Conservation (phyloP, 1,140 invertebrate species). For the Ctenoplectra terminalis region DNA sequence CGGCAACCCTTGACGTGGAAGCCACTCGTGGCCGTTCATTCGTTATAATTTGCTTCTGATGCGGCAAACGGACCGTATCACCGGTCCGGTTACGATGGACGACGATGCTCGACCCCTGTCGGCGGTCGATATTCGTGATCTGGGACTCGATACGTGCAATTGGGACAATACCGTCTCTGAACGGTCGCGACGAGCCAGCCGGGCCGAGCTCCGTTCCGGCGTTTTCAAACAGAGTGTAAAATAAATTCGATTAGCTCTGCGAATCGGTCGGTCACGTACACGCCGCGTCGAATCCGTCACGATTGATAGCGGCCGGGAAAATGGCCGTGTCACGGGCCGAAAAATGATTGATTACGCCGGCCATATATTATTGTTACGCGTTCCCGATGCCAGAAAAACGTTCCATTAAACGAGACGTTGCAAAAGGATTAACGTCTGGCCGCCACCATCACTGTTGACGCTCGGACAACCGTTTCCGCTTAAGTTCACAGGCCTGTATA, state of each 20-base stretch:
- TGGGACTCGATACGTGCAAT: slow-evolving; percentile 20
- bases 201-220: slow-evolving; percentile 41
- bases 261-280: slow-evolving; percentile 55
- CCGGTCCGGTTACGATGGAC: slow-evolving; percentile 18
- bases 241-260: slow-evolving; percentile 68
- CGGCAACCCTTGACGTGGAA: slow-evolving; percentile 40
- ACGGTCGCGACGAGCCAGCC: slow-evolving; percentile 1
- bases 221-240: slow-evolving; percentile 67
- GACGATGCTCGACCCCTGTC: background rate
- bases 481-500: slow-evolving; percentile 21
- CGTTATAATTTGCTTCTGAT: slow-evolving; percentile 68
- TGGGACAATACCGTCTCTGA: slow-evolving; percentile 21
- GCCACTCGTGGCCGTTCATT: slow-evolving; percentile 49
- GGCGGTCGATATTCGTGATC: slow-evolving; percentile 21
- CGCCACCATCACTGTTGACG: background rate
- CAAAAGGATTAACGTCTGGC: slow-evolving; percentile 59
- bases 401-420: slow-evolving; percentile 61
- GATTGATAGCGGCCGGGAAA: slow-evolving; percentile 62
- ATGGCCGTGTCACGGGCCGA: slow-evolving; percentile 58
- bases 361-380: slow-evolving; percentile 65
- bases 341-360: slow-evolving; percentile 68
- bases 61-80: slow-evolving; percentile 44
- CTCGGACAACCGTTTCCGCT: slow-evolving; percentile 14
- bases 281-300: slow-evolving; percentile 65
- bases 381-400: slow-evolving; percentile 44